Percentiles rank a stretch among this genome's conserved stretches.
Evolutionary conservation across 2,888 invertebrate species (phyloP).

Genomic region (Dicyrtomina minuta): DNA sequence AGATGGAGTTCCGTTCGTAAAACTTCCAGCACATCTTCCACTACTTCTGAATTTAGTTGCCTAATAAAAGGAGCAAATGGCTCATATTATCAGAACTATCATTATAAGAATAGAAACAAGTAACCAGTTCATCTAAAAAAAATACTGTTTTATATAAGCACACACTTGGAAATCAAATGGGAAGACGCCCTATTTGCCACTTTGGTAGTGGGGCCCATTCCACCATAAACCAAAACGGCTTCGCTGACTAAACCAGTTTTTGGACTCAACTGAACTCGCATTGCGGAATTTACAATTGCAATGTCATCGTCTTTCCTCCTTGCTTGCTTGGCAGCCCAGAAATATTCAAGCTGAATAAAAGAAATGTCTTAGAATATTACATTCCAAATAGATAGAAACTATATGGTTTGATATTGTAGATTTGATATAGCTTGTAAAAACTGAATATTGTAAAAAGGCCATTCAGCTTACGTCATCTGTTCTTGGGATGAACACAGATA

Average conservation of each 20-base stretch:
- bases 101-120: too few species aligned
- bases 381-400: background rate
- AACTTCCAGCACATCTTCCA: constrained; percentile 64
- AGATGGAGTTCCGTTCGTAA: constrained; percentile 75
- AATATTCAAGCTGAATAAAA: constrained; percentile 64
- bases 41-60: constrained; percentile 66
- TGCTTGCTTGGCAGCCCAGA: constrained; percentile 87
- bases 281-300: constrained; percentile 82
- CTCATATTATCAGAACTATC: too few species aligned
- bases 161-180: constrained; percentile 62
- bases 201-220: constrained; percentile 86
- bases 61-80: constrained; percentile 54
- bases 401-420: too few species aligned
- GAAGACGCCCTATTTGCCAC: constrained; percentile 69
- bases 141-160: too few species aligned
- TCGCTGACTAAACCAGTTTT: constrained; percentile 62
- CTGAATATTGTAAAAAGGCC: background rate
- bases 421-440: background rate
- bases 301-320: constrained; percentile 91
- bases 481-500: constrained; percentile 76
- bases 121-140: too few species aligned
- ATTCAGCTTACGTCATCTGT: constrained; percentile 58
- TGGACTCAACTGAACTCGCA: constrained; percentile 69
- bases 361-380: background rate
- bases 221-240: constrained; percentile 79